Evolutionary conservation across 2,113 vertebrate genomes (phyloP), one percentile per base, ranked within the genome.

Genomic region (Anser brachyrhynchus): DNA sequence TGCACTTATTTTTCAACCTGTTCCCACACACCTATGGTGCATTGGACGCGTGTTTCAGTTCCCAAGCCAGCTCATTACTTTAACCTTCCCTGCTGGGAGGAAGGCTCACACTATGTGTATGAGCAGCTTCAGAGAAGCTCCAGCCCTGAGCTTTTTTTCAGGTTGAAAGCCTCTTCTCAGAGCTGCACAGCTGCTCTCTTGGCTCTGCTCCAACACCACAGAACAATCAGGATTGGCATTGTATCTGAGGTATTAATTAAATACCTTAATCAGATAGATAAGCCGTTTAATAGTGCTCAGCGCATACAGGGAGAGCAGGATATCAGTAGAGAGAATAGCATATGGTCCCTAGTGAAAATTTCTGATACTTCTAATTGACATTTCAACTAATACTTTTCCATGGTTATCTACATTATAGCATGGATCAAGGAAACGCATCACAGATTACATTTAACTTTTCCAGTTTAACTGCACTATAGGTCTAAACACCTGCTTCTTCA

Each of bases 201-300:
- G 10, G 52, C 77, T 89, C 70, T 81, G 57, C 46, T 84, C 73
- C 93, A 52, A 87, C 89, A 73, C 54, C 4, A 4, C 35, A 69
- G 54, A 25, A 79, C 95, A 90, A 88, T 35, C 76, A 88, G 55
- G 37, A 90, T 35, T 67, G 69, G 31, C 39, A 37, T 57, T 64
- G 2, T 64, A 74, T 59, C 95, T 39, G 59, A 71, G 46, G 51
- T 74, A 61, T 61, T 96, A 91, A 93, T 93, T 95, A 94, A 93
- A 77, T 88, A 84, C 67, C 66, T 95, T 93, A 80, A 93, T 70
- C 23, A 90, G 75, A 51, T 41, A 91, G 89, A 94, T 79, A 95
- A 92, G 59, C 49, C 62, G 43, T 59, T 92, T 76, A 87, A 39
- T 51, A 66, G 71, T 75, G 90, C 88, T 92, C 75, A 39, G 52